Conservation (phyloP, 2,888 invertebrate genomes). For the Tridacna gigas region DNA sequence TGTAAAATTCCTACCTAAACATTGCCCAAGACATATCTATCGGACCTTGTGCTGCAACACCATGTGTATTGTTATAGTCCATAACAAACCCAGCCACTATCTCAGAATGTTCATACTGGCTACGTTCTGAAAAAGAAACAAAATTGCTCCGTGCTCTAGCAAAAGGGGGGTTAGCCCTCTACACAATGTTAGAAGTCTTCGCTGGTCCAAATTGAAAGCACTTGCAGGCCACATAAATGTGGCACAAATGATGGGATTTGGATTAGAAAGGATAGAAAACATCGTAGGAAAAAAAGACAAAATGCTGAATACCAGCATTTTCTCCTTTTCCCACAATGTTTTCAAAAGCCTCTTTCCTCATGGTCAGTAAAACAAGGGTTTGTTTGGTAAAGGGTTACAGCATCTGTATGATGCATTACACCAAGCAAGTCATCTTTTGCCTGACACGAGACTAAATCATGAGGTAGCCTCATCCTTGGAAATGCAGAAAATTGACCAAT, state of each 20-base stretch:
- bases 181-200: too few species aligned
- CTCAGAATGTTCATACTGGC: slow-evolving; percentile 61
- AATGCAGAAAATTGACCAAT: too few species aligned
- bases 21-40: slow-evolving; percentile 51
- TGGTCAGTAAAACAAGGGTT: too few species aligned
- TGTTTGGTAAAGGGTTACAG: too few species aligned
- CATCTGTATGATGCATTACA: too few species aligned
- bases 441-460: too few species aligned
- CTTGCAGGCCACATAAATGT: background rate
- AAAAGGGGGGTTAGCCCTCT: background rate
- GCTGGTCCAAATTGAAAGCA: background rate
- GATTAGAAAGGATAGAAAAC: background rate
- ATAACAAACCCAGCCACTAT: slow-evolving; percentile 58
- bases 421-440: too few species aligned
- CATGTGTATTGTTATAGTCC: slow-evolving; percentile 39
- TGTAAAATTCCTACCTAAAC: too few species aligned
- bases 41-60: background rate
- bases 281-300: background rate
- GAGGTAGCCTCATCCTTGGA: too few species aligned
- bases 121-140: slow-evolving; percentile 50
- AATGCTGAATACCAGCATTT: background rate
- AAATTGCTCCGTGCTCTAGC: background rate
- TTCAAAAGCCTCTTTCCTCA: too few species aligned
- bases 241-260: background rate
- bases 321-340: background rate